phyloP scores from a whole-genome alignment of 2,797 vertebrate genomes.

The Rousettus madagascariensis region DNA sequence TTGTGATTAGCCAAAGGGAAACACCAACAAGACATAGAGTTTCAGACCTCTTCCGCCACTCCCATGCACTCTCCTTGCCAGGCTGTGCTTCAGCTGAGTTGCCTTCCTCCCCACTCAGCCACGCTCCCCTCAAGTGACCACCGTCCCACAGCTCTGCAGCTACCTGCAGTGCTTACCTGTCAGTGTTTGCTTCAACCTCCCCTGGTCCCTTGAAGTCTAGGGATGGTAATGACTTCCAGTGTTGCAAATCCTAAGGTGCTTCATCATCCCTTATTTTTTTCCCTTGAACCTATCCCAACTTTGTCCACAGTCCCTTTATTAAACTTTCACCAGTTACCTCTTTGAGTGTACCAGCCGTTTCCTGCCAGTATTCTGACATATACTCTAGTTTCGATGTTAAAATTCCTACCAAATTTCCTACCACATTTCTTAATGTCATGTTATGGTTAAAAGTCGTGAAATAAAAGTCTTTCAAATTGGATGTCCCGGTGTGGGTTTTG shows the following conservation, averaged over 20 bases:
- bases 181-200: background rate
- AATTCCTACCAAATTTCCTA: conserved; percentile 28
- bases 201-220: background rate
- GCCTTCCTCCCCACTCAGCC: background rate
- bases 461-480: background rate
- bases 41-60: background rate
- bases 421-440: background rate
- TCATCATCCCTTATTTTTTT: background rate
- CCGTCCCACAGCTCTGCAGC: background rate
- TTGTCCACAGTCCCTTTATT: background rate
- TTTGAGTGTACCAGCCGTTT: background rate
- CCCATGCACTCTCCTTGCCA: background rate
- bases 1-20: background rate
- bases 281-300: background rate
- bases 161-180: background rate
- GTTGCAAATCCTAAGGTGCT: background rate
- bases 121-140: background rate
- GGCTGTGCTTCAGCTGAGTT: background rate
- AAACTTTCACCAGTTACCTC: background rate
- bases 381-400: background rate
- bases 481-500: background rate
- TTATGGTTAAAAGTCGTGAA: background rate
- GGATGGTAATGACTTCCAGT: background rate
- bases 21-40: background rate
- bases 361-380: background rate